A percentile compares a stretch with the other conserved stretches of the same genome.
These are phyloP conservation scores for Vollenhovia emeryi DNA, from an alignment of 1,140 invertebrate genomes.

Conservation along the genomic window DNA sequence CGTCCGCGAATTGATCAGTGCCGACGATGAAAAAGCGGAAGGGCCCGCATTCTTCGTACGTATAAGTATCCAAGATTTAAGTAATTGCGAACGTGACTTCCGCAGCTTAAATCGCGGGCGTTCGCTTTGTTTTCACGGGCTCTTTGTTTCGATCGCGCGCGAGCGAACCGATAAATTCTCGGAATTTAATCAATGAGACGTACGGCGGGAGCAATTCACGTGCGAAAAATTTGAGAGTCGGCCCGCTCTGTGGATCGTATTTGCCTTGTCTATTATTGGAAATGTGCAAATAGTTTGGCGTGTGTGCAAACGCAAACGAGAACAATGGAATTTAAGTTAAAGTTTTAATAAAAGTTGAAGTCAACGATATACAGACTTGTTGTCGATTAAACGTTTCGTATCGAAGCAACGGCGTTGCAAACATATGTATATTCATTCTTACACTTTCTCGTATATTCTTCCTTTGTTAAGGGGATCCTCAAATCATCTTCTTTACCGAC, in stretches of 20 bases:
- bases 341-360: background rate
- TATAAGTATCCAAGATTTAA: conserved; percentile 29
- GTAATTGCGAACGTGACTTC: conserved; percentile 26
- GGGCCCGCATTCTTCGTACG: background rate
- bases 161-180: conserved; percentile 38
- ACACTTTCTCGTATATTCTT: background rate
- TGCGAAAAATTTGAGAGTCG: conserved; percentile 45
- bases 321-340: background rate
- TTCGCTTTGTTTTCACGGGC: conserved; percentile 29
- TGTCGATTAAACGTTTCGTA: background rate
- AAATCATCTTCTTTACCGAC: too few species aligned
- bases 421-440: background rate
- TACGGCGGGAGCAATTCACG: conserved; percentile 6
- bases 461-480: background rate
- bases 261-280: conserved; percentile 15
- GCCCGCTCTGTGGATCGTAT: background rate
- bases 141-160: conserved; percentile 13
- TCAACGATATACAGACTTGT: background rate
- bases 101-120: conserved; percentile 16
- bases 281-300: background rate
- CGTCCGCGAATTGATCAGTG: background rate
- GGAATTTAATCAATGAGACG: conserved; percentile 54
- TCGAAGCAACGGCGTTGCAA: background rate
- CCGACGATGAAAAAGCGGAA: background rate
- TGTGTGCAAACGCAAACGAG: background rate